Evolutionary conservation across 2,888 invertebrate genomes (phyloP).

Genomic region (Acrocyrtus sp.): DNA sequence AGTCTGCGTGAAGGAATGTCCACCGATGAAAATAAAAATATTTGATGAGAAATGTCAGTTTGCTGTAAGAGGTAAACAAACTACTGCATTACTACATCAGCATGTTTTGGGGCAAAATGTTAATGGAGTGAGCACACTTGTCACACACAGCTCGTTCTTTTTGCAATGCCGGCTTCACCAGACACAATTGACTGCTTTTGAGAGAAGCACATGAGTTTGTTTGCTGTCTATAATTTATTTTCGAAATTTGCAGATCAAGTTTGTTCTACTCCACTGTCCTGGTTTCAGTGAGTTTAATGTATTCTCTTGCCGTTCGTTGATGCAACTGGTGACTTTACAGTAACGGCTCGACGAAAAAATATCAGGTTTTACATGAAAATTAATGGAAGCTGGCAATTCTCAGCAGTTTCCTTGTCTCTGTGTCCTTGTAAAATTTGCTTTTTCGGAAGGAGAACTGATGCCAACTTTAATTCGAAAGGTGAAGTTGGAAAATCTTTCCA

Average conservation of each 20-base stretch:
- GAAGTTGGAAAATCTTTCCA: not conserved
- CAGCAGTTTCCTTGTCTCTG: too few species aligned
- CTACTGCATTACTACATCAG: too few species aligned
- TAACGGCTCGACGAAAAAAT: too few species aligned
- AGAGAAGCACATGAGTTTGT: not conserved
- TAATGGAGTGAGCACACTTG: not conserved
- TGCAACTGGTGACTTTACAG: slow-evolving; percentile 12
- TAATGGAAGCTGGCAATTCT: not conserved
- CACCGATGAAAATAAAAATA: too few species aligned
- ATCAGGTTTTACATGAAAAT: not conserved
- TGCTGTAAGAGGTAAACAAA: too few species aligned
- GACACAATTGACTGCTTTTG: not conserved
- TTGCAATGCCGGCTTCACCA: not conserved
- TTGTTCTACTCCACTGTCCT: not conserved
- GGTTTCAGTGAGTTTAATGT: not conserved
- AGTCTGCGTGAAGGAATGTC: not conserved
- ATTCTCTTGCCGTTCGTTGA: not conserved
- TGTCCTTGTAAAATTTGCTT: too few species aligned
- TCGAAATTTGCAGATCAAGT: slow-evolving; percentile 1
- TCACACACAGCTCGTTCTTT: not conserved
- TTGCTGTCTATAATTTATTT: not conserved
- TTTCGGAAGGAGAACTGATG: not conserved
- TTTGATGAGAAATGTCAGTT: too few species aligned
- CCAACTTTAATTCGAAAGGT: not conserved
- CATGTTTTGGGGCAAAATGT: not conserved